Evolutionary conservation across 2,888 invertebrate genomes (phyloP), one percentile per base, ranked within the genome.

Genomic region (Sinohyriopsis cumingii): DNA sequence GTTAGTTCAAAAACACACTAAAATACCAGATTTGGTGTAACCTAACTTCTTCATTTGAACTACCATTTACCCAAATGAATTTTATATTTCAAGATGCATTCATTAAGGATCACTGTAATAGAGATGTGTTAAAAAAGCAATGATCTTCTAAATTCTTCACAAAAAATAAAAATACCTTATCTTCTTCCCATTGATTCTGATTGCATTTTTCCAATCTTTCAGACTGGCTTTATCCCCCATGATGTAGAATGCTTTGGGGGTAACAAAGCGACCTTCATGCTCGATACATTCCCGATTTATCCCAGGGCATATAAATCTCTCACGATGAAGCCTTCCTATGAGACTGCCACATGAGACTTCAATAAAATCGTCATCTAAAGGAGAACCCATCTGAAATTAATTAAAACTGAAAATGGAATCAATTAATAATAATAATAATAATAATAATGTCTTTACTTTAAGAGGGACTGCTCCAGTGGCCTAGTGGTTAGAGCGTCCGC

Each of bases 201-300:
- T 89, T 53, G 90, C 90, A 76, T 90, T 91, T 76, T 91, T 91
- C 91, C 91, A 91, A 78, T 91, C 91, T 76, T 91, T 91, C 63
- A 91, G 87, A 71, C 88, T 89, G 63, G 90, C 90, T 74, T 91
- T 91, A 66, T 89, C 90, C 18, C 90, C 91, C 71, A 89, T 83
- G 2, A 90, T 85, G 54, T 89, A 89, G 77, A 91, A 91, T 65
- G 87, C 85, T 67, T 91, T 90, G 15, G 91, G 91, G 28, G 89
- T 88, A 65, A 91, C 86, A 77, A 90, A 83, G 60, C 82, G 80
- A 4, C 87, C 88, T 9, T 89, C 84, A 65, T 85, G 81, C 65
- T 90, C 88, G n/a, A 91, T 90, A 79, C 91, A 91, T 28, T 83
- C 86, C 71, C 89, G 83, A 73, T 91, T 90, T 55, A 91, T 91